These are phyloP conservation scores for Todiramphus saurophagus DNA, from an alignment of 2,113 vertebrate species.

Conservation along the genomic window DNA sequence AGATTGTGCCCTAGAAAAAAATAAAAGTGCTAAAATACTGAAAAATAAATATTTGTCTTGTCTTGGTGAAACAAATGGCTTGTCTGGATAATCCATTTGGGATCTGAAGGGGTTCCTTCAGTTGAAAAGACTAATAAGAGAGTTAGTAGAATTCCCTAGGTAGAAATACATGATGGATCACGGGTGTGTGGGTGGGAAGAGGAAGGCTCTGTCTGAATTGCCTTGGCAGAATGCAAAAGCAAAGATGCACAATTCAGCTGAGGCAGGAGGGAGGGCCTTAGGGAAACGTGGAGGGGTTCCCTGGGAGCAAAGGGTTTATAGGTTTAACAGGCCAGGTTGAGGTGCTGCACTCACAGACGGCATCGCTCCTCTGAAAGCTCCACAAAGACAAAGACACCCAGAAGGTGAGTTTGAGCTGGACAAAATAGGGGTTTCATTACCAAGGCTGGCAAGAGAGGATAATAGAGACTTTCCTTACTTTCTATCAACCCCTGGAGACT, in stretches of 20 bases:
- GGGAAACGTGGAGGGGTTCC: rapidly evolving
- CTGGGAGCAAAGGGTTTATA: neutral
- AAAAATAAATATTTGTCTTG: neutral
- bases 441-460: neutral
- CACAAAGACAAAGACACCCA: neutral
- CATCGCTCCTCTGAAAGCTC: neutral
- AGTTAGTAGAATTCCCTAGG: neutral
- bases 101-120: neutral
- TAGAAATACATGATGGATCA: neutral
- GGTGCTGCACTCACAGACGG: rapidly evolving
- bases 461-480: neutral
- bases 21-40: neutral
- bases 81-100: neutral
- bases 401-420: neutral
- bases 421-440: neutral
- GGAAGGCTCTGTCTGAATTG: neutral
- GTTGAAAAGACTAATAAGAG: neutral
- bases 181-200: neutral
- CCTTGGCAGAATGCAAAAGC: neutral
- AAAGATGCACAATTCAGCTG: neutral
- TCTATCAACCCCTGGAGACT: neutral
- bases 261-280: neutral
- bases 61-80: neutral
- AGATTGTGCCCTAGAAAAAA: neutral
- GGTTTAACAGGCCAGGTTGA: rapidly evolving